Base-by-base conservation (phyloP, 2,797 vertebrate species). In the Platalea minor region DNA sequence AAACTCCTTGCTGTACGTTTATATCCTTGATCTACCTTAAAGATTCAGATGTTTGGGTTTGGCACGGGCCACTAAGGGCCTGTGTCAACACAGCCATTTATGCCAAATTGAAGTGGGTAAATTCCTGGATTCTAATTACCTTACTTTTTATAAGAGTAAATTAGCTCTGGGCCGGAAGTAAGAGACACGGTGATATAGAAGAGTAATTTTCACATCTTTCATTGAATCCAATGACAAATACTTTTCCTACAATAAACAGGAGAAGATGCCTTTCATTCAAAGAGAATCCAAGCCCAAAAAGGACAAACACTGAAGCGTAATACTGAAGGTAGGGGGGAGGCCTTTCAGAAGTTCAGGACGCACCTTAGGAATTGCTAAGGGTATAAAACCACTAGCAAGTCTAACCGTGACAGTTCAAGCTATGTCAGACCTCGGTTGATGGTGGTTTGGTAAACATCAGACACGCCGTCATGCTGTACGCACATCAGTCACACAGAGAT, bases 1-100 rank as follows among this genome's bases (percentile, higher is more conserved):
- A 70, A 18, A 35, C 46, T 53, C 61, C 63, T 61, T 60, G 45
- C 46, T 85, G 26, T 4, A 50, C 31, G 31, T 54, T 89, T 54
- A 19, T 24, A 69, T 59, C 75, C 7, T 5, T 63, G 56, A 85
- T 64, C 31, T 54, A 4, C 46, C 11, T 17, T 9, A 80, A 68
- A 88, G 64, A 73, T 16, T 79, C 46, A 65, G 37, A 9, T 0
- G 2, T 48, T 35, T 76, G 43, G 41, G 43, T 46, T 70, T 63
- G 75, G 46, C 54, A 63, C 51, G 0, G 0, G 18, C 35, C 26
- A 3, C 74, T 73, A 33, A 19, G 14, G 11, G 17, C 29, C 23
- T 73, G 33, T 54, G 67, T 50, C 35, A 72, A 35, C 1, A 1
- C 11, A 69, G 41, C 9, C 87, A 10, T 26, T 56, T 21, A 33